Conservation (phyloP, 2,888 invertebrate species). For the Gastrophysa polygoni region DNA sequence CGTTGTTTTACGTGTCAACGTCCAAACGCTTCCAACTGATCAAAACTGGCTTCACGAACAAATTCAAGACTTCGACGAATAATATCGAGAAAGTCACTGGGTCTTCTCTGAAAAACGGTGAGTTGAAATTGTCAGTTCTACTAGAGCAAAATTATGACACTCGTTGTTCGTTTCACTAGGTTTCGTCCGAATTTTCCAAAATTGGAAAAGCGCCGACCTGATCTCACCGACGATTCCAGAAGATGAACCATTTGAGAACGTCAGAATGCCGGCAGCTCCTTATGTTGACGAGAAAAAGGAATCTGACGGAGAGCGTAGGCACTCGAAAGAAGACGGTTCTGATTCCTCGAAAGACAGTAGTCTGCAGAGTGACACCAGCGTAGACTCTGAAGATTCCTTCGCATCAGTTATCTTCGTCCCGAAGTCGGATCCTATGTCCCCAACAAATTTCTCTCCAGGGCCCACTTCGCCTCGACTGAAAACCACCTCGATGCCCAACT, state of each 20-base stretch:
- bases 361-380: constrained; percentile 91
- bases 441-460: constrained; percentile 65
- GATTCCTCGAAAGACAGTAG: constrained; percentile 68
- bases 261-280: constrained; percentile 47
- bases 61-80: constrained; percentile 81
- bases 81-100: constrained; percentile 82
- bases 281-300: constrained; percentile 43
- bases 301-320: constrained; percentile 66
- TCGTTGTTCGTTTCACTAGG: constrained; percentile 53
- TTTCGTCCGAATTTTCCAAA: constrained; percentile 84
- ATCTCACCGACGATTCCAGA: constrained; percentile 54
- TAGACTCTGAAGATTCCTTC: constrained; percentile 92
- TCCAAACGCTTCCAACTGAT: constrained; percentile 78
- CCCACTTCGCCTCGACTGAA: constrained; percentile 68
- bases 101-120: constrained; percentile 66
- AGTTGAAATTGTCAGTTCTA: constrained; percentile 9
- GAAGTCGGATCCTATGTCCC: constrained; percentile 75
- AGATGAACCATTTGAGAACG: constrained; percentile 45
- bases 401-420: constrained; percentile 92
- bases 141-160: background rate
- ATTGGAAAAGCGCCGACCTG: constrained; percentile 70
- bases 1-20: constrained; percentile 74
- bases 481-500: constrained; percentile 77
- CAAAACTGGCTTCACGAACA: constrained; percentile 82
- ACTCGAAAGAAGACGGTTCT: constrained; percentile 85